A percentile compares a stretch with the other conserved stretches of the same genome.
These are phyloP conservation scores for Sogatella furcifera DNA, from an alignment of 1,140 invertebrate species.

Conservation along the genomic window DNA sequence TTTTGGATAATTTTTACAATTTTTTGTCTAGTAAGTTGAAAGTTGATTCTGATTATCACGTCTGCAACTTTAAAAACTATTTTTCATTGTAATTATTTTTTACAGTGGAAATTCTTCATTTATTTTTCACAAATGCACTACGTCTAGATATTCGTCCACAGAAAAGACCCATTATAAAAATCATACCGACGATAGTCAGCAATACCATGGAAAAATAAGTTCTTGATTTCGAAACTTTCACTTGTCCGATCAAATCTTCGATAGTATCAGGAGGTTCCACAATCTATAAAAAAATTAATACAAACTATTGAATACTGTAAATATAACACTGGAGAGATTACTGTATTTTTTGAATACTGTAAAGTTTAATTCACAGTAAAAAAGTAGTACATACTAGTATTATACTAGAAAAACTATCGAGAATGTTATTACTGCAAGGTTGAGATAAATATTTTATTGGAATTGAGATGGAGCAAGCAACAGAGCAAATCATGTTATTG, in stretches of 20 bases:
- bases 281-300: constrained; percentile 4
- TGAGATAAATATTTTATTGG: neutral
- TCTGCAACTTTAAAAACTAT: no score
- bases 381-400: no score
- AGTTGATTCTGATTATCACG: no score
- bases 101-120: neutral
- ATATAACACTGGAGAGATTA: no score
- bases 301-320: neutral
- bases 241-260: constrained; percentile 55
- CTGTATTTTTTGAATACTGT: neutral
- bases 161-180: constrained; percentile 71
- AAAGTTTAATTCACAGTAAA: neutral
- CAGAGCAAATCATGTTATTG: no score
- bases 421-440: neutral
- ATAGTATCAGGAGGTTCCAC: constrained; percentile 41
- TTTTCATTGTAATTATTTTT: neutral
- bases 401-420: neutral
- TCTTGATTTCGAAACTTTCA: constrained; percentile 56
- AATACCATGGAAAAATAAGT: constrained; percentile 65
- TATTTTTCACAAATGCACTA: constrained; percentile 13
- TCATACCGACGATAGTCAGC: constrained; percentile 55
- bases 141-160: constrained; percentile 67
- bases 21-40: no score
- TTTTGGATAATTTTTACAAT: no score
- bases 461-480: no score